These are phyloP conservation scores for Clarias batrachus DNA, from an alignment of 2,113 vertebrate genomes.

Conservation along the genomic window DNA sequence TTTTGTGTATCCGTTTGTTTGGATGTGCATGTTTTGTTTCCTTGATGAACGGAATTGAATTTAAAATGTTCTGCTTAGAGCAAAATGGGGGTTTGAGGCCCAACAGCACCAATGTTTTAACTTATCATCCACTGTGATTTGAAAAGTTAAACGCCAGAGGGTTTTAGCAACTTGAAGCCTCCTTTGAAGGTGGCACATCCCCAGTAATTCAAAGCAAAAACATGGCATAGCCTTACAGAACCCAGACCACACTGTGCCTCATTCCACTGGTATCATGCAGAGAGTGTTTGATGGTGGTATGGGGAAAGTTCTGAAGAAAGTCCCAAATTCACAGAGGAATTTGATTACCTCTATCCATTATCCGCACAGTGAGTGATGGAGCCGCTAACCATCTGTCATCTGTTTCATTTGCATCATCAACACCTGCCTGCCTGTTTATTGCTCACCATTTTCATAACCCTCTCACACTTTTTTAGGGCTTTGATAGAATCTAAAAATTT, in stretches of 20 bases:
- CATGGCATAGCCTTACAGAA: slow-evolving; percentile 29
- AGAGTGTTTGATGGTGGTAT: slow-evolving; percentile 75
- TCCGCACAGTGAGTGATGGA: slow-evolving; percentile 92
- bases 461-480: slow-evolving; percentile 57
- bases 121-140: slow-evolving; percentile 24
- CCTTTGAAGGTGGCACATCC: slow-evolving; percentile 51
- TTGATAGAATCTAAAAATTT: slow-evolving; percentile 89
- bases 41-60: slow-evolving; percentile 18
- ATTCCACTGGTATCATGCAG: slow-evolving; percentile 41
- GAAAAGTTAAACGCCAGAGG: slow-evolving; percentile 32
- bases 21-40: slow-evolving; percentile 2
- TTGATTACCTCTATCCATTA: slow-evolving; percentile 99
- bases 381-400: slow-evolving; percentile 99
- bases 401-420: slow-evolving; percentile 95
- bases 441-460: slow-evolving; percentile 63
- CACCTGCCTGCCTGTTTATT: slow-evolving; percentile 89
- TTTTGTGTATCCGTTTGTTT: slow-evolving; percentile 17
- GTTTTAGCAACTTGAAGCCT: slow-evolving; percentile 21
- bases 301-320: slow-evolving; percentile 95
- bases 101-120: slow-evolving; percentile 31
- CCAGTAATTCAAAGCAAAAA: slow-evolving; percentile 28
- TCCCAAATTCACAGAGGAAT: slow-evolving; percentile 95
- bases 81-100: slow-evolving; percentile 27
- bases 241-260: slow-evolving; percentile 36
- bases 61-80: slow-evolving; percentile 22